Conservation (phyloP, 23 tunicate species). For the Phallusia fumigata region DNA sequence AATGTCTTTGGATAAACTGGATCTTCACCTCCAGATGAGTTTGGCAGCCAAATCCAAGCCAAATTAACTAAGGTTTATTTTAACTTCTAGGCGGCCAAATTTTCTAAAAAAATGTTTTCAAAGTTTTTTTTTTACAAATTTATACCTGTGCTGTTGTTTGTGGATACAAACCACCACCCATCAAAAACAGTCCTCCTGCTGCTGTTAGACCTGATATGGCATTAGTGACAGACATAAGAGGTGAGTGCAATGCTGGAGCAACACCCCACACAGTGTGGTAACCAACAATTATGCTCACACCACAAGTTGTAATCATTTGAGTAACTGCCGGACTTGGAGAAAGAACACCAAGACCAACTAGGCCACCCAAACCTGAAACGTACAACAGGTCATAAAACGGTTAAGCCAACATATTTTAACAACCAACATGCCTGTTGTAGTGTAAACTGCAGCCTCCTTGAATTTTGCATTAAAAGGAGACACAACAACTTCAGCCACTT, state of each 20-base stretch:
- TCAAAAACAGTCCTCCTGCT: constrained; percentile 79
- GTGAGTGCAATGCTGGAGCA: constrained; percentile 89
- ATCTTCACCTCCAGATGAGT: no score
- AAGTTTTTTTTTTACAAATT: not conserved
- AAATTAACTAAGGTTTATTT: no score
- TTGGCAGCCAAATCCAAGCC: no score
- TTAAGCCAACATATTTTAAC: not conserved
- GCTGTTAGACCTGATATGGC: constrained; percentile 96
- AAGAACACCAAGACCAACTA: constrained; percentile 75
- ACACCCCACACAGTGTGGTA: constrained; percentile 99
- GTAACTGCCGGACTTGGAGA: constrained; percentile 84
- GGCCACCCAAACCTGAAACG: constrained; percentile 45
- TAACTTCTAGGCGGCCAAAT: no score
- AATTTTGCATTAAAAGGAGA: constrained; percentile 56
- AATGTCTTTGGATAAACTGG: no score
- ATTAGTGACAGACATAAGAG: constrained; percentile 95
- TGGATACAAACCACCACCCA: constrained; percentile 79
- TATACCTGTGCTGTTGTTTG: constrained; percentile 55
- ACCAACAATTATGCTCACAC: constrained; percentile 93
- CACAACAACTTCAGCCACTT: constrained; percentile 35
- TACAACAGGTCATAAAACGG: not conserved
- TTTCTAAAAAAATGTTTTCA: not conserved
- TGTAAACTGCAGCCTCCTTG: constrained; percentile 42
- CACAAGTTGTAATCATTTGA: constrained; percentile 92
- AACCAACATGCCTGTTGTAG: constrained; percentile 34